Evolutionary conservation across 2,888 invertebrate species (phyloP), one percentile per base, ranked within the genome.

Genomic region (Brachyopa scutellaris): DNA sequence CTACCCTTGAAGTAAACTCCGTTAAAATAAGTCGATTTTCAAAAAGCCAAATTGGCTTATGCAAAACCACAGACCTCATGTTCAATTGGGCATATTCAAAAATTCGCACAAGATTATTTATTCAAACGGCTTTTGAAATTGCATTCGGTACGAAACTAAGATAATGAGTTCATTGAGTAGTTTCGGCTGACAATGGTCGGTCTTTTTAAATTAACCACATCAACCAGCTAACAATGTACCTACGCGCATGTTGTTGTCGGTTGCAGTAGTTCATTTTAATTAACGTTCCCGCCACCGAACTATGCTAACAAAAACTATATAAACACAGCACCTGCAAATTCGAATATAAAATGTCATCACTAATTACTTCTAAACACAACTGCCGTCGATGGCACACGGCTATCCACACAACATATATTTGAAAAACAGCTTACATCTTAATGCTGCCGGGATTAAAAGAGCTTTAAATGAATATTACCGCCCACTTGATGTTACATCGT

Each of bases 381-480:
- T 9, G 23, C 23, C 26, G 6, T 36, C 47, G 38, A 49, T 29
- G 11, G 40, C 33, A 33, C 2, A n/a, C 26, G 3, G 33, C 17
- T 9, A 26, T 33, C 47, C 9, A 26, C 2, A n/a, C n/a, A n/a
- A n/a, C n/a, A n/a, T n/a, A 47, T 51, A 69, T 77, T 82, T 82
- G 77, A 64, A 82, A 82, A 82, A 77, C 70, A 77, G 70, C 70
- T 76, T 82, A 82, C 77, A 77, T 77, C 77, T 72, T 82, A 82
- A 82, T 82, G 59, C 77, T 55, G 26, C 64, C 49, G 17, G 77
- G 59, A 82, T 82, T 82, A 77, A 82, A 77, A 77, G 82, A 77
- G 82, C 70, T 77, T 82, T 77, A 82, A 82, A 82, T 82, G 82
- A 82, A 82, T 82, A 82, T 82, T 82, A 82, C 82, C 82, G 82